A percentile compares a stretch with the other conserved stretches of the same genome.
phyloP scores from a whole-genome alignment of 2,797 vertebrate genomes.

The Delichon dasypus region DNA sequence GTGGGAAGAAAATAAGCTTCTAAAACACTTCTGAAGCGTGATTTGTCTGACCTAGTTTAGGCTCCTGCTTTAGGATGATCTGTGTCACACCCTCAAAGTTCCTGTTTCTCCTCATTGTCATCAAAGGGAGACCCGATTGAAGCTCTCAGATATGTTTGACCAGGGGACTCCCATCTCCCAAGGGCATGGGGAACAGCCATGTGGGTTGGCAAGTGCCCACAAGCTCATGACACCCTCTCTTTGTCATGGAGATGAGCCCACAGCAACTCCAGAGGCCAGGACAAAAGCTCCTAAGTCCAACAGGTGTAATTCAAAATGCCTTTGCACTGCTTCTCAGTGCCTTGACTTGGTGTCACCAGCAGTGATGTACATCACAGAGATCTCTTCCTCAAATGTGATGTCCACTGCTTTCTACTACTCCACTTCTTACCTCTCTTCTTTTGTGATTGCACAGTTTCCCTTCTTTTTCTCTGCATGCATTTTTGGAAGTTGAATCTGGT shows the following conservation, averaged over 20 bases:
- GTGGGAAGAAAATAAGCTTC: conserved; percentile 40
- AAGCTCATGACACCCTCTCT: neutral
- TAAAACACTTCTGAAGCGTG: conserved; percentile 10
- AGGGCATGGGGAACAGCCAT: rapidly evolving
- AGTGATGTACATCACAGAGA: neutral
- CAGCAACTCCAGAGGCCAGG: neutral
- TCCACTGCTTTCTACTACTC: neutral
- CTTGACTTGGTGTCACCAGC: neutral
- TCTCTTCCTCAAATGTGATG: neutral
- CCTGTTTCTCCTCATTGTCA: neutral
- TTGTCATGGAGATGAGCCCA: rapidly evolving
- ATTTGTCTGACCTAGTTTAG: conserved; percentile 59
- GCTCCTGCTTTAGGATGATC: conserved; percentile 27
- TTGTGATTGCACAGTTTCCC: neutral
- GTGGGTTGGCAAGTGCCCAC: neutral
- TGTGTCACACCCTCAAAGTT: neutral
- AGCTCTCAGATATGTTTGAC: neutral
- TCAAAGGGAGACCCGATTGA: neutral
- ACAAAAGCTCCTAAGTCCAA: neutral
- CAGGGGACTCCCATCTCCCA: neutral
- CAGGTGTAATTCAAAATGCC: neutral
- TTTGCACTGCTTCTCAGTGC: neutral
- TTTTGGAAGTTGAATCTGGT: conserved; percentile 14
- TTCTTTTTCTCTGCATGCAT: neutral
- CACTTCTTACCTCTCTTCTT: neutral